phyloP scores from a whole-genome alignment of 2,888 invertebrate genomes.

The Zygaena filipendulae region DNA sequence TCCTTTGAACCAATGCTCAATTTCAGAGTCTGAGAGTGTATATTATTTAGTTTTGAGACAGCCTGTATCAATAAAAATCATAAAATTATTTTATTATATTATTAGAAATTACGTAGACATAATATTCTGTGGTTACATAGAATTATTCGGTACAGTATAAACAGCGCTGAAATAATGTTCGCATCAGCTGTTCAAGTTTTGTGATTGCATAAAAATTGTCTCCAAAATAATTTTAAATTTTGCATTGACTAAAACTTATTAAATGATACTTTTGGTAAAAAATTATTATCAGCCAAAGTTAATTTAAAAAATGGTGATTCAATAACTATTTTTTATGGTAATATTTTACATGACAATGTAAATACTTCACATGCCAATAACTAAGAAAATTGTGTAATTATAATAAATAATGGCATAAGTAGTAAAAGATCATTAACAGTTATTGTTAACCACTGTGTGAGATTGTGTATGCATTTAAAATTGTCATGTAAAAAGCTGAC shows the following conservation, averaged over 20 bases:
- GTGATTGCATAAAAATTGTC: slow-evolving; percentile 37
- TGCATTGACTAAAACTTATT: no score
- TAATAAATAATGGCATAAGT: no score
- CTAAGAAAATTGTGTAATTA: slow-evolving; percentile 13
- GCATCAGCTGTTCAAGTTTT: slow-evolving; percentile 40
- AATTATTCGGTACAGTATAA: slow-evolving; percentile 63
- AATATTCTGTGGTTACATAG: slow-evolving; percentile 65
- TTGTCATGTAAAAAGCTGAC: slow-evolving; percentile 42
- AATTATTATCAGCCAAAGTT: no score
- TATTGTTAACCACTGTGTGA: no score
- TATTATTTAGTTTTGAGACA: no score
- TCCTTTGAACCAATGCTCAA: no score
- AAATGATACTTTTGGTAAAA: no score
- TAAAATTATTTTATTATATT: slow-evolving; percentile 49
- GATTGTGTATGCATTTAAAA: slow-evolving; percentile 20
- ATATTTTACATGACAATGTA: slow-evolving; percentile 47
- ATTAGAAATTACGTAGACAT: slow-evolving; percentile 66
- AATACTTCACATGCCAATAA: slow-evolving; percentile 22
- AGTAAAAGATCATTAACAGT: no score
- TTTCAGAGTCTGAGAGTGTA: no score
- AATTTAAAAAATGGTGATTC: no score
- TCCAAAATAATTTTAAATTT: slow-evolving; percentile 30
- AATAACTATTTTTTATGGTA: no score
- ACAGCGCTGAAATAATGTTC: slow-evolving; percentile 54
- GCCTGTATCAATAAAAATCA: no score